A percentile compares a stretch with the other conserved stretches of the same genome.
Conservation (phyloP, 2,888 invertebrate species). For the Cataglyphis rosenhaueri region DNA sequence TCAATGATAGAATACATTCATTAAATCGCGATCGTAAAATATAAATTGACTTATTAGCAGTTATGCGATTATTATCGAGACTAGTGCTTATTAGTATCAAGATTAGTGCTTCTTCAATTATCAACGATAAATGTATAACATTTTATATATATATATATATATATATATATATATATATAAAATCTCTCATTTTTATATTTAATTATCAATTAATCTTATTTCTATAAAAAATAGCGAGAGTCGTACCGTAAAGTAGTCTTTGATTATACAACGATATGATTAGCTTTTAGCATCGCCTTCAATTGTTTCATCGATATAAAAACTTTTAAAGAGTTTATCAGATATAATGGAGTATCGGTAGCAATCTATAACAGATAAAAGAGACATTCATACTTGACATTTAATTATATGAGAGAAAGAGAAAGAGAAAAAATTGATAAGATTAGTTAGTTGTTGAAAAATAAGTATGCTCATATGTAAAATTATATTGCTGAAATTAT, state of each 20-base stretch:
- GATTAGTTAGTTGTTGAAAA: not conserved
- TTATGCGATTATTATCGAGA: not conserved
- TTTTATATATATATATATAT: not conserved
- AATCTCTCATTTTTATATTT: conserved; percentile 10
- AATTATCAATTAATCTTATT: conserved; percentile 33
- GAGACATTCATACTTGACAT: not conserved
- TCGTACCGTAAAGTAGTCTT: not conserved
- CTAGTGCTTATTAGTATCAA: not conserved
- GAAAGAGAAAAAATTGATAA: conserved; percentile 29
- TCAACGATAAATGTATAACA: not conserved
- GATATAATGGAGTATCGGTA: not conserved
- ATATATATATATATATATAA: not conserved
- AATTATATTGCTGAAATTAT: conserved; percentile 10
- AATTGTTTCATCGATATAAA: conserved; percentile 10
- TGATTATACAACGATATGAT: conserved; percentile 30
- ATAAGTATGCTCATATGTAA: not conserved
- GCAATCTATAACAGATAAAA: conserved; percentile 53
- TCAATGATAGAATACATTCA: not conserved
- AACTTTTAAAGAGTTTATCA: conserved; percentile 45
- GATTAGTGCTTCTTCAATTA: not conserved
- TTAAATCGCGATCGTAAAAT: conserved; percentile 2
- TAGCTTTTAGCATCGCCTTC: conserved; percentile 6
- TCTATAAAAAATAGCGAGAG: not conserved
- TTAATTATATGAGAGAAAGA: conserved; percentile 9
- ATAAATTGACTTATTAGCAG: conserved; percentile 14